A percentile compares a stretch with the other conserved stretches of the same genome.
These are phyloP conservation scores for Myopa tessellatipennis DNA, from an alignment of 2,888 invertebrate genomes.

Conservation along the genomic window DNA sequence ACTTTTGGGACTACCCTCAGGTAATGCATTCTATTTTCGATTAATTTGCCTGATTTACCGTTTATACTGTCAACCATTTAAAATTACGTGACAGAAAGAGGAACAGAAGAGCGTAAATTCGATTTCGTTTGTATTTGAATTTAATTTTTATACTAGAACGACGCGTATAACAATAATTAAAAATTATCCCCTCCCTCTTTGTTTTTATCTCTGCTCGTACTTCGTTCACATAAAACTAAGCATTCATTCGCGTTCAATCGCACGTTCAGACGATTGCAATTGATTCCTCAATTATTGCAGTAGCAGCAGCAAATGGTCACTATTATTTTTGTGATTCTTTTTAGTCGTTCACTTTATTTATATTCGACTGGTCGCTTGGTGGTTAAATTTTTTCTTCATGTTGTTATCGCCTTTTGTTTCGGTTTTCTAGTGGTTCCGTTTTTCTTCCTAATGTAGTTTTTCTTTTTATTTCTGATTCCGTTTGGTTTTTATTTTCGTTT, in stretches of 20 bases:
- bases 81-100: no score
- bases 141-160: no score
- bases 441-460: no score
- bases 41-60: no score
- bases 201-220: background rate
- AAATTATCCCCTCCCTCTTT: background rate
- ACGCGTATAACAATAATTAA: no score
- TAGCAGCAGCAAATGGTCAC: slow-evolving; percentile 4
- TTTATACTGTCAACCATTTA: no score
- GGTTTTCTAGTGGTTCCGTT: slow-evolving; percentile 7
- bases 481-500: background rate
- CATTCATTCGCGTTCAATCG: slow-evolving; percentile 26
- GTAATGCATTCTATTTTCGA: no score
- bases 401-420: slow-evolving; percentile 54
- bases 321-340: slow-evolving; percentile 46
- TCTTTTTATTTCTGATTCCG: no score
- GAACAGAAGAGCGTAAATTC: no score
- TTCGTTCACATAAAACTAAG: slow-evolving; percentile 17
- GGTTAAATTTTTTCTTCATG: slow-evolving; percentile 27
- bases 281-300: slow-evolving; percentile 52
- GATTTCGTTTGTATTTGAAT: no score
- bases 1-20: no score
- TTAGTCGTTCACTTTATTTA: slow-evolving; percentile 8
- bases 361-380: no score
- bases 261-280: slow-evolving; percentile 39